These are phyloP conservation scores for Myotis lucifugus DNA, from an alignment of 2,113 vertebrate genomes.

Conservation along the genomic window DNA sequence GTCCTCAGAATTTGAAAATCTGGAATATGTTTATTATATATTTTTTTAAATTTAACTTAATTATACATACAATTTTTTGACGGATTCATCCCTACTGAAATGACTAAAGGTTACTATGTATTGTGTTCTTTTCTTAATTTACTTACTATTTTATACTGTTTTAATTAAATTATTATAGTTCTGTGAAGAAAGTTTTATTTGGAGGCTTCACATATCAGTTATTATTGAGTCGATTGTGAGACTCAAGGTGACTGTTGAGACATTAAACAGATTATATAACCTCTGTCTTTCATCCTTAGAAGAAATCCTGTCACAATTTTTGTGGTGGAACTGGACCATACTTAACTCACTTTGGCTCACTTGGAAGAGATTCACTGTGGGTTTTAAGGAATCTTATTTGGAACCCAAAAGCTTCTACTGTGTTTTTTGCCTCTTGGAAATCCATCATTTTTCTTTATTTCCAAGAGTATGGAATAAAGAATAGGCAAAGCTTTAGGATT, in stretches of 20 bases:
- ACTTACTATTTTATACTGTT: not conserved
- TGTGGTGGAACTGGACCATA: not conserved
- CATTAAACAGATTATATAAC: not conserved
- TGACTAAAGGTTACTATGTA: not conserved
- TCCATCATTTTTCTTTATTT: conserved; percentile 18
- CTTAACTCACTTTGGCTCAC: not conserved
- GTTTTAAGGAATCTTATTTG: not conserved
- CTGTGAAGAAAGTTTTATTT: not conserved
- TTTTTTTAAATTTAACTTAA: not conserved
- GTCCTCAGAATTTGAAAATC: not conserved
- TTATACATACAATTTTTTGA: not conserved
- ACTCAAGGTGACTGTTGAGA: not conserved
- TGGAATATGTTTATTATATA: not conserved
- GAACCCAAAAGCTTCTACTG: not conserved
- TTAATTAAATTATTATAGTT: conserved; percentile 6
- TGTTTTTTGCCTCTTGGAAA: not conserved
- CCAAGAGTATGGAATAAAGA: not conserved
- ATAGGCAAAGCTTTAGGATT: not conserved
- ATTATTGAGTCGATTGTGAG: not conserved
- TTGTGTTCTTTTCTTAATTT: conserved; percentile 9
- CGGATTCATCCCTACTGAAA: not conserved
- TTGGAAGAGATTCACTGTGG: not conserved
- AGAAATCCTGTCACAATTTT: not conserved
- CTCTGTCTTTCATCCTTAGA: not conserved
- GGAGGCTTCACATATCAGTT: not conserved